Percentiles rank a stretch among this genome's conserved stretches.
Conservation (phyloP, 2,888 invertebrate species). For the Archips crataeganus region DNA sequence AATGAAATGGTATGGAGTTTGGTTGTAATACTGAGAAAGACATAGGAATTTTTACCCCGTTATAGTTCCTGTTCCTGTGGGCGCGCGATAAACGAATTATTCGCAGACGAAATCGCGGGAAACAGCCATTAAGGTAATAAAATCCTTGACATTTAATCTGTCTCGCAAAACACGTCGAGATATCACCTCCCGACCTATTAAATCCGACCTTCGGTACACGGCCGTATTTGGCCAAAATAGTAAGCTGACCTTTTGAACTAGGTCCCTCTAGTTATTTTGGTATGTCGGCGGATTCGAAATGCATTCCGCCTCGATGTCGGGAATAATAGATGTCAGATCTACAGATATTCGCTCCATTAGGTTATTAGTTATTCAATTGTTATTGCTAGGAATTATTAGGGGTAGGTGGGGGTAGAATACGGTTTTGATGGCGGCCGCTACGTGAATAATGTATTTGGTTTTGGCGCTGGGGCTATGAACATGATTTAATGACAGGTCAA, state of each 20-base stretch:
- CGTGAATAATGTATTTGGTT: not conserved
- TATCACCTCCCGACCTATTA: constrained; percentile 27
- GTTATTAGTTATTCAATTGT: constrained; percentile 22
- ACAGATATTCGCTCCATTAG: constrained; percentile 12
- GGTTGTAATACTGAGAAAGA: too few species aligned
- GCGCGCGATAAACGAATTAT: too few species aligned
- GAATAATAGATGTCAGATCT: constrained; percentile 22
- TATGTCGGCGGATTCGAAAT: constrained; percentile 32
- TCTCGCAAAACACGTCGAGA: constrained; percentile 5
- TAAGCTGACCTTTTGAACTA: constrained; percentile 46
- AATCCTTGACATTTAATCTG: not conserved
- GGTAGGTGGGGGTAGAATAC: not conserved
- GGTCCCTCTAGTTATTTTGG: constrained; percentile 42
- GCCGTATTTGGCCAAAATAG: constrained; percentile 44
- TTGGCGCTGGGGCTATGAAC: not conserved
- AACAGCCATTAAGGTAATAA: too few species aligned
- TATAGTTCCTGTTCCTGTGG: too few species aligned
- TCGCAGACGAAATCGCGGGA: too few species aligned
- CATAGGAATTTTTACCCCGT: too few species aligned
- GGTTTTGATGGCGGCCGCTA: not conserved
- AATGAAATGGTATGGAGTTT: too few species aligned
- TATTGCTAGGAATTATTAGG: constrained; percentile 9
- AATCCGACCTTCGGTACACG: constrained; percentile 17
- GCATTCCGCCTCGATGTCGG: constrained; percentile 18
- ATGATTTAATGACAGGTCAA: not conserved